Evolutionary conservation across 2,888 invertebrate genomes (phyloP).

Genomic region (Idaea biselata): DNA sequence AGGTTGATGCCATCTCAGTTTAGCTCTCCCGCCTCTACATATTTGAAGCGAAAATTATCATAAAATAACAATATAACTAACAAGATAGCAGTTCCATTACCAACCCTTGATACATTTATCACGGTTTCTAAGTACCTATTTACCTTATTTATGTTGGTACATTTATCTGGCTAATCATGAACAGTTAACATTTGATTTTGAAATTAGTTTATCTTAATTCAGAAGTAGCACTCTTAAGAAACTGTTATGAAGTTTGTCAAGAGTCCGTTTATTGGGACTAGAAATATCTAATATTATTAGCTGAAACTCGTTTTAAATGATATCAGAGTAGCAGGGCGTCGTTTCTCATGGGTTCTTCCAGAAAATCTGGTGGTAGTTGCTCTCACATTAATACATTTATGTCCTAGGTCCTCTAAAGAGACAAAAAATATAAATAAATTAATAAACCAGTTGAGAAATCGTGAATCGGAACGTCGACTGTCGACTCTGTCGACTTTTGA

Average conservation of each 20-base stretch:
- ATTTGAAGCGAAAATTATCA: background rate
- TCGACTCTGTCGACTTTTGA: too few relatives aligned
- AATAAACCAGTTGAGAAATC: too few relatives aligned
- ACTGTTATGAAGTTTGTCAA: background rate
- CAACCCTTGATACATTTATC: background rate
- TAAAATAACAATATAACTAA: background rate
- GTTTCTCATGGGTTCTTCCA: too few relatives aligned
- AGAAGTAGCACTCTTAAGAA: background rate
- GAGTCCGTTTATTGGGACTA: background rate
- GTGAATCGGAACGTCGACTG: too few relatives aligned
- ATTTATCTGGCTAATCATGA: background rate
- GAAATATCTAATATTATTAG: background rate
- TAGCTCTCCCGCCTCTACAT: background rate
- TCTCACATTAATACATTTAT: too few relatives aligned
- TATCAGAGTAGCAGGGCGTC: too few relatives aligned
- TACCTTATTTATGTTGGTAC: background rate
- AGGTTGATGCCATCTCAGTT: background rate
- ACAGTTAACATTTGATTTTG: background rate
- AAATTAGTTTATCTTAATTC: background rate
- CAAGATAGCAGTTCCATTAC: background rate
- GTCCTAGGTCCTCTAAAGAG: too few relatives aligned
- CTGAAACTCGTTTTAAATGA: too few relatives aligned
- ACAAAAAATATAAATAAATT: too few relatives aligned
- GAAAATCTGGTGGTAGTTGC: too few relatives aligned
- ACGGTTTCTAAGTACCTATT: background rate